phyloP scores from a whole-genome alignment of 2,888 invertebrate species.

The Iphiclides podalirius region DNA sequence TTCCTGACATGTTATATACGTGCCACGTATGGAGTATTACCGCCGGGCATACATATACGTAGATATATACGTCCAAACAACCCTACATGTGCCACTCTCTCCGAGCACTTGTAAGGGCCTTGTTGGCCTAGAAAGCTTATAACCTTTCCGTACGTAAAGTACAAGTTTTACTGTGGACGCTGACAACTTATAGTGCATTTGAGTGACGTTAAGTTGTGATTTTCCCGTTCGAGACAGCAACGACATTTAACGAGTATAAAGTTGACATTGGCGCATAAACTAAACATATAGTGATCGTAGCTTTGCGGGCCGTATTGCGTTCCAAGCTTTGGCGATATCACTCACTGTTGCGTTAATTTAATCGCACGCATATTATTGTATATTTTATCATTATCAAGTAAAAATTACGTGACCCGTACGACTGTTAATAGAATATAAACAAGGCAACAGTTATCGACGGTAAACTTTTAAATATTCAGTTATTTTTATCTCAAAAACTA shows the following conservation, averaged over 20 bases:
- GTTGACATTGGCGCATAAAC: conserved; percentile 2
- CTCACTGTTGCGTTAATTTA: too few species aligned
- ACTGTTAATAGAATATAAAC: too few species aligned
- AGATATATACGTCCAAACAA: conserved; percentile 8
- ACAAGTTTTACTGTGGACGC: conserved; percentile 11
- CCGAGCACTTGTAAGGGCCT: conserved; percentile 18
- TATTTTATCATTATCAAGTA: too few species aligned
- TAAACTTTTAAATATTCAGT: too few species aligned
- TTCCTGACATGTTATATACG: not conserved
- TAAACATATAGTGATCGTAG: not conserved
- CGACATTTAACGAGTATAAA: not conserved
- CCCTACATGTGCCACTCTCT: conserved; percentile 12
- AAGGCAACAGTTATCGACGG: too few species aligned
- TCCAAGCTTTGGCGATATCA: not conserved
- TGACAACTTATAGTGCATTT: conserved; percentile 6
- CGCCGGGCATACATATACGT: not conserved
- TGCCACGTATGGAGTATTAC: conserved; percentile 16
- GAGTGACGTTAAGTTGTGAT: conserved; percentile 10
- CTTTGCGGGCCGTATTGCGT: not conserved
- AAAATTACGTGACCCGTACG: too few species aligned
- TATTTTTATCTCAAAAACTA: too few species aligned
- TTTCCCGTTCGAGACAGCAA: not conserved
- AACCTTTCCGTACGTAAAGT: conserved; percentile 14
- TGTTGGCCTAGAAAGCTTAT: conserved; percentile 22
- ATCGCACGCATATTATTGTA: too few species aligned